These are phyloP conservation scores for Porites australiensis DNA, from an alignment of 64 coral and sea anemone genomes.

Conservation along the genomic window DNA sequence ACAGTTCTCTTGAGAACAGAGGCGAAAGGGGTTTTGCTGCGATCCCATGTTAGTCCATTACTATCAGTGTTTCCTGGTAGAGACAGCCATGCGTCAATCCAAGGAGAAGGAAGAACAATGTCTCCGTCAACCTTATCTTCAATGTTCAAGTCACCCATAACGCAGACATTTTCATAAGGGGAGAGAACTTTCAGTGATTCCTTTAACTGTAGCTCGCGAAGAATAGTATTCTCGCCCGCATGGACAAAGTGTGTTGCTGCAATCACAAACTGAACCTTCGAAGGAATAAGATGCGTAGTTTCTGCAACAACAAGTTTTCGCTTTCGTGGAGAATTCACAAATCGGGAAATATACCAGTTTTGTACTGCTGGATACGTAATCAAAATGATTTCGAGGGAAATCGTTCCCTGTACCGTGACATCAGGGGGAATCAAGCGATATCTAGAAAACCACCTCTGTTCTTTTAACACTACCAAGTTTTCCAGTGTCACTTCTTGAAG, in stretches of 20 bases:
- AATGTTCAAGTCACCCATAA: constrained; percentile 89
- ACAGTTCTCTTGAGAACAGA: constrained; percentile 37
- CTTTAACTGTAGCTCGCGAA: constrained; percentile 66
- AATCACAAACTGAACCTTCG: constrained; percentile 43
- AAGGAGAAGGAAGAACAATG: constrained; percentile 56
- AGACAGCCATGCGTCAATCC: constrained; percentile 76
- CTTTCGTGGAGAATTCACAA: constrained; percentile 66
- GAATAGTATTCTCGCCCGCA: constrained; percentile 20
- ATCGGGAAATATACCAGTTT: constrained; percentile 59
- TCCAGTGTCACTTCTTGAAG: constrained; percentile 77
- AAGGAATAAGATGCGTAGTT: not conserved
- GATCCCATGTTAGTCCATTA: constrained; percentile 83
- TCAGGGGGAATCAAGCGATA: constrained; percentile 63
- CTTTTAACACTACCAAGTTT: constrained; percentile 58
- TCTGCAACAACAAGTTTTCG: constrained; percentile 69
- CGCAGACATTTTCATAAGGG: constrained; percentile 64
- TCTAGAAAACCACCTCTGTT: constrained; percentile 63
- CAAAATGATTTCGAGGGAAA: constrained; percentile 52
- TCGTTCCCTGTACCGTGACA: constrained; percentile 7
- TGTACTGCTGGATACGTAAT: constrained; percentile 31
- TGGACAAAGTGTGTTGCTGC: constrained; percentile 82
- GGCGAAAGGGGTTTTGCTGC: constrained; percentile 21
- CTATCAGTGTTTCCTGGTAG: constrained; percentile 51
- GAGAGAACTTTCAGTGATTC: constrained; percentile 71
- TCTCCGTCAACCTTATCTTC: constrained; percentile 81